phyloP scores from a whole-genome alignment of 2,888 invertebrate genomes.

The Hypercompe scribonia region DNA sequence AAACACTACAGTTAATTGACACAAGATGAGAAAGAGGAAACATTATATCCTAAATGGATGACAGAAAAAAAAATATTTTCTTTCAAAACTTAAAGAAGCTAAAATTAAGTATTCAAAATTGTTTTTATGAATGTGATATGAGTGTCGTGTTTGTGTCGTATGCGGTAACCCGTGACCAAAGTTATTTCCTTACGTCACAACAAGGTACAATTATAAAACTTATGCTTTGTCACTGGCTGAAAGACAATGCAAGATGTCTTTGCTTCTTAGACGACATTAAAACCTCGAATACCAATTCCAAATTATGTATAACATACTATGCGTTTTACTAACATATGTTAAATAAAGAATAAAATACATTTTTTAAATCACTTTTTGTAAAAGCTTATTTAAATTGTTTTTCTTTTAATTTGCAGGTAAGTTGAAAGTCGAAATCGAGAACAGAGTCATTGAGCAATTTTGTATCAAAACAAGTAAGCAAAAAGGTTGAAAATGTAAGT shows the following conservation, averaged over 20 bases:
- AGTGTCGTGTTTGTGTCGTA: too few relatives aligned
- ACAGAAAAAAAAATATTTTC: too few relatives aligned
- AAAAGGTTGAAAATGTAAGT: background rate
- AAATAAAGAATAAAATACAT: too few relatives aligned
- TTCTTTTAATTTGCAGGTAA: conserved; percentile 10
- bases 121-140: background rate
- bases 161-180: background rate
- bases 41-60: too few relatives aligned
- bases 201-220: background rate
- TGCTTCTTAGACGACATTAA: background rate
- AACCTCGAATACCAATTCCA: too few relatives aligned
- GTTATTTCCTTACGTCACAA: background rate
- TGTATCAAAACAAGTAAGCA: background rate
- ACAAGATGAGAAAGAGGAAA: conserved; percentile 21
- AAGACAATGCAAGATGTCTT: background rate
- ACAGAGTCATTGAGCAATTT: background rate
- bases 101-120: background rate
- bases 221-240: background rate
- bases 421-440: background rate
- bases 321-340: background rate
- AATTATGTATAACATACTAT: too few relatives aligned
- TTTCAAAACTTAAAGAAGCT: background rate
- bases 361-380: background rate
- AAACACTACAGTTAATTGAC: background rate
- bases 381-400: background rate